Percentiles rank a stretch among this genome's conserved stretches.
Evolutionary conservation across 1,140 invertebrate genomes (phyloP).

Genomic region (Drosophila fuyamai): DNA sequence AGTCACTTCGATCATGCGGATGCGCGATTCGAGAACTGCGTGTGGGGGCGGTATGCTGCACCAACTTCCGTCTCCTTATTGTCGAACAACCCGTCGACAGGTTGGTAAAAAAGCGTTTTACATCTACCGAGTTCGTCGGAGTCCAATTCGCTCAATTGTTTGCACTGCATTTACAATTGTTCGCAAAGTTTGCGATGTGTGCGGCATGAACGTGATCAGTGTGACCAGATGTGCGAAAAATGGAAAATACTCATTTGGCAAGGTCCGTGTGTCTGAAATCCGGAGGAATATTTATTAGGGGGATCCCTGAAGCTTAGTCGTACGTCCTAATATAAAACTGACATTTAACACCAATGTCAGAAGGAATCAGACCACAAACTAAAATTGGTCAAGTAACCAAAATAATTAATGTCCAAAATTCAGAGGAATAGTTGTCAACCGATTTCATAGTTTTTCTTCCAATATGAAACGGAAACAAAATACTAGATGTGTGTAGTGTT

Average conservation of each 20-base stretch:
- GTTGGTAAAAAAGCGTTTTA: not conserved
- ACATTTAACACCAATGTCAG: too few species aligned
- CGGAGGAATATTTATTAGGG: not conserved
- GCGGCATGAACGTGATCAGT: conserved; percentile 11
- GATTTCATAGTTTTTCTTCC: too few species aligned
- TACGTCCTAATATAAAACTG: not conserved
- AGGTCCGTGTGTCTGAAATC: not conserved
- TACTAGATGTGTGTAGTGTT: too few species aligned
- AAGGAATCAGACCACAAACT: too few species aligned
- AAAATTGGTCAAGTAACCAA: too few species aligned
- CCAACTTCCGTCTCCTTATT: too few species aligned
- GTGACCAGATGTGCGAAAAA: not conserved
- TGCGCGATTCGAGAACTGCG: conserved; percentile 3
- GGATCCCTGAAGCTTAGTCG: not conserved
- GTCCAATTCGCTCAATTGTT: not conserved
- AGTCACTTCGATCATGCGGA: conserved; percentile 24
- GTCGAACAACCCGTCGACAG: too few species aligned
- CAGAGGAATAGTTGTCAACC: too few species aligned
- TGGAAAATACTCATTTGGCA: not conserved
- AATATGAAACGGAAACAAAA: too few species aligned
- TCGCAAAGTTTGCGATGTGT: not conserved
- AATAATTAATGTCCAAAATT: too few species aligned
- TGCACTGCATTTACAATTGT: too few species aligned
- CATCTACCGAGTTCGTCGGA: not conserved
- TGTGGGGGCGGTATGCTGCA: too few species aligned